Percentiles rank a stretch among this genome's conserved stretches.
phyloP scores from a whole-genome alignment of 53 echinoderm and acorn worm species.

The Hippasteria phrygiana region DNA sequence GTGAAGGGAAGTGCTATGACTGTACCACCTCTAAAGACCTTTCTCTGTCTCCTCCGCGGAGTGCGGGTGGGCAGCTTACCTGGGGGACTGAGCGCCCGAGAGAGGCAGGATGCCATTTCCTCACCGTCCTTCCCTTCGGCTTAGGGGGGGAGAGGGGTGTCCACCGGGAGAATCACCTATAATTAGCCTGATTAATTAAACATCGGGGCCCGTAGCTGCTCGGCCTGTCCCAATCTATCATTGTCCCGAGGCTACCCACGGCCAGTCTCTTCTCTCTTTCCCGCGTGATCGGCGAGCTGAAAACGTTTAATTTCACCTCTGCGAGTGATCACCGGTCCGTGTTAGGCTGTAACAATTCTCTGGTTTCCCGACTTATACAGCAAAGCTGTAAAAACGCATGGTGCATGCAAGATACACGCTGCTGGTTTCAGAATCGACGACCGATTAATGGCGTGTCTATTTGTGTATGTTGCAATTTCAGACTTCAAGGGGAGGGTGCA shows the following conservation, averaged over 20 bases:
- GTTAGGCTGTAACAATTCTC: constrained; percentile 26
- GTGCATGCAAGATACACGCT: too few species aligned
- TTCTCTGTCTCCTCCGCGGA: neutral
- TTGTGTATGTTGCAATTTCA: too few species aligned
- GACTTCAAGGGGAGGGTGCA: too few species aligned
- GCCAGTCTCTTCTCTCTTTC: constrained; percentile 15
- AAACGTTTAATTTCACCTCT: constrained; percentile 61
- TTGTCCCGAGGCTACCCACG: neutral
- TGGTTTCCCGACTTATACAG: neutral
- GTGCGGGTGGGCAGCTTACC: neutral
- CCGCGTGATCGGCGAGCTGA: constrained; percentile 58
- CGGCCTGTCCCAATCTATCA: constrained; percentile 64
- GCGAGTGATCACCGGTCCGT: constrained; percentile 22
- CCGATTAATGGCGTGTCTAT: too few species aligned
- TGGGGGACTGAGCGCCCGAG: neutral
- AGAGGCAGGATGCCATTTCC: constrained; percentile 51
- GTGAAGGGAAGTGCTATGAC: too few species aligned
- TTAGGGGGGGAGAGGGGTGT: neutral
- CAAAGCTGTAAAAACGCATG: neutral
- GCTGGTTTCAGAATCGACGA: too few species aligned
- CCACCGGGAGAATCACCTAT: constrained; percentile 64
- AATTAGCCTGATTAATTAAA: constrained; percentile 74
- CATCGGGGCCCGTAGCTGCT: constrained; percentile 41
- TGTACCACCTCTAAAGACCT: neutral
- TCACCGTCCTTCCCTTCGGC: constrained; percentile 20